These are phyloP conservation scores for Clepsis dumicolana DNA, from an alignment of 2,888 invertebrate species.

Conservation along the genomic window DNA sequence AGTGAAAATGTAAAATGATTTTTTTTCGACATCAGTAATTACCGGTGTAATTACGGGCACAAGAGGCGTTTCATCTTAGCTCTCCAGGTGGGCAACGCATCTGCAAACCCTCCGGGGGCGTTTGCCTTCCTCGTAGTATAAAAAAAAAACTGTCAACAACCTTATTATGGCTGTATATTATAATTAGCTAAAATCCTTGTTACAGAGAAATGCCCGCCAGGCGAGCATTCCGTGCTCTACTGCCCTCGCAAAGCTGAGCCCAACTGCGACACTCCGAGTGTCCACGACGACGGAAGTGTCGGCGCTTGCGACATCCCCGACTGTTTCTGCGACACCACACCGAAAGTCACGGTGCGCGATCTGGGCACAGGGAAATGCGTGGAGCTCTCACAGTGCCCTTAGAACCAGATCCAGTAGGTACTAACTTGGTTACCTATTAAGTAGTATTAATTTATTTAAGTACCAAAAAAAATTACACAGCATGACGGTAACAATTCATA, in stretches of 20 bases:
- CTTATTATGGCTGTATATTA: background rate
- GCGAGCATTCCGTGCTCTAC: conserved; percentile 37
- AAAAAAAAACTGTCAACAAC: too few relatives aligned
- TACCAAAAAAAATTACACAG: too few relatives aligned
- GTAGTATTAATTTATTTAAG: too few relatives aligned
- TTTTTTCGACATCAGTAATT: too few relatives aligned
- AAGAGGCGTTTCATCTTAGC: too few relatives aligned
- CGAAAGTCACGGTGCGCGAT: conserved; percentile 11
- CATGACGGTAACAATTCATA: too few relatives aligned
- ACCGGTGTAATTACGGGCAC: too few relatives aligned
- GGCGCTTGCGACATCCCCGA: conserved; percentile 26
- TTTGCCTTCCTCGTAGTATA: background rate
- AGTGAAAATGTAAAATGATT: too few relatives aligned
- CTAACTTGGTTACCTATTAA: too few relatives aligned
- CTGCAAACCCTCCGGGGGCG: too few relatives aligned
- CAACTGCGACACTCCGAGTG: conserved; percentile 3
- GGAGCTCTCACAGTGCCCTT: background rate
- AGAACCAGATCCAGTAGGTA: background rate
- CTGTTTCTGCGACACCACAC: conserved; percentile 28
- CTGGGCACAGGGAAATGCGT: conserved; percentile 22
- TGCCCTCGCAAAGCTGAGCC: conserved; percentile 32
- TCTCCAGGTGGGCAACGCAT: too few relatives aligned
- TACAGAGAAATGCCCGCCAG: conserved; percentile 24
- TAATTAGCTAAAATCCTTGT: background rate
- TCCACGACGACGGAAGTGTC: background rate